Evolutionary conservation across 1,140 invertebrate genomes (phyloP), one percentile per base, ranked within the genome.

Genomic region (Drosophila pallidifrons): DNA sequence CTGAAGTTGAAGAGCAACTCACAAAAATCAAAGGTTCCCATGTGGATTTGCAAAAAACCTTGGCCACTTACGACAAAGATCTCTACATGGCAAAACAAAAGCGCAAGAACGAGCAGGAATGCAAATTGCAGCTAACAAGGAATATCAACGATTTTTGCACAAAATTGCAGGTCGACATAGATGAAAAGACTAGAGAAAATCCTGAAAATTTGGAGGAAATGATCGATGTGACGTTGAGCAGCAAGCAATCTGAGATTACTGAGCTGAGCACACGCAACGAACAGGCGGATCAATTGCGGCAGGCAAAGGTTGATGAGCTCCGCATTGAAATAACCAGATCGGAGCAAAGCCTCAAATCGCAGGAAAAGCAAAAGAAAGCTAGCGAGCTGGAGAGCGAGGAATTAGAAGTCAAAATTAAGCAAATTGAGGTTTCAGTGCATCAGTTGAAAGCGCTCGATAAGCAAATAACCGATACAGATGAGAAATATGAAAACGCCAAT

Each of bases 271-370:
- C 59, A 0, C 68, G 88, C 16, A 79, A 92, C 57, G 79, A 92
- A 45, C 64, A 63, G n/a, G 82, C 90, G 13, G 93, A 95, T 68
- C 91, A 87, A 38, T 47, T 79, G 2, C 68, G 93, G 11, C 94
- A 94, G 81, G 67, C 75, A 1, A 79, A 92, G 66, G 93, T 95
- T 52, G 93, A 94, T 87, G 77, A 86, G 43, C 58, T 92, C 4
- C 87, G 93, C 2, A 93, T 93, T 38, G 91, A 93, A 13, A 63
- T 92, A 3, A 93, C 92, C 5, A 93, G 92, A 55, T 72, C 93
- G 1, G 93, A 94, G 75, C 93, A 93, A 74, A 91, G 92, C 35
- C 92, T 94, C 2, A 61, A 76, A 10, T 89, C 93, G 0, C 93
- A 94, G 20, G 81, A 93, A 16, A 85, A 89, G 30, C 91, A 87